phyloP scores from a whole-genome alignment of 2,888 invertebrate species.

The Isotomurus palustris region DNA sequence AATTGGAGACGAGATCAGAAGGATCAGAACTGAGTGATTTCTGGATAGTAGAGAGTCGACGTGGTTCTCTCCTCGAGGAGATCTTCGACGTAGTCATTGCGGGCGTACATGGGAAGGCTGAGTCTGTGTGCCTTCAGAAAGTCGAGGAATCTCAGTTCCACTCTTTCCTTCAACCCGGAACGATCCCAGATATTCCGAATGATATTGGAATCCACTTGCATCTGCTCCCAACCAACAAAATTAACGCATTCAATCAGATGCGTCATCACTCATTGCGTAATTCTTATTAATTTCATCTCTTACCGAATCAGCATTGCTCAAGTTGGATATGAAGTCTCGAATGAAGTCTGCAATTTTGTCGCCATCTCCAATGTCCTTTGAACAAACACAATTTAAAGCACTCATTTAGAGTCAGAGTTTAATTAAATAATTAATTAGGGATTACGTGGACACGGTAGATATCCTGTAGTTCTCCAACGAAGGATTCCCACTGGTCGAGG shows the following conservation, averaged over 20 bases:
- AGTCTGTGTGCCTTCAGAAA: slow-evolving; percentile 36
- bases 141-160: slow-evolving; percentile 41
- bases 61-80: slow-evolving; percentile 30
- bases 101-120: slow-evolving; percentile 40
- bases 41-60: slow-evolving; percentile 24
- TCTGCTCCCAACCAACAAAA: slow-evolving; percentile 15
- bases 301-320: slow-evolving; percentile 37
- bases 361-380: slow-evolving; percentile 26
- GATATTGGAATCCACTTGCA: slow-evolving; percentile 39
- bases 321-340: slow-evolving; percentile 31
- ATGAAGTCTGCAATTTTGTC: slow-evolving; percentile 29
- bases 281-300: not conserved
- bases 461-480: slow-evolving; percentile 30
- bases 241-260: not conserved
- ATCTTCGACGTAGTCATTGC: slow-evolving; percentile 39
- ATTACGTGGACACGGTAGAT: slow-evolving; percentile 17
- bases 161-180: slow-evolving; percentile 29
- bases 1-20: no score
- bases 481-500: slow-evolving; percentile 58
- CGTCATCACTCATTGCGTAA: not conserved
- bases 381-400: slow-evolving; percentile 1
- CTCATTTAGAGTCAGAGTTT: not conserved
- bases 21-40: no score
- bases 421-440: not conserved
- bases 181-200: slow-evolving; percentile 37